These are phyloP conservation scores for Trichomalopsis sarcophagae DNA, from an alignment of 1,140 invertebrate species.

Conservation along the genomic window DNA sequence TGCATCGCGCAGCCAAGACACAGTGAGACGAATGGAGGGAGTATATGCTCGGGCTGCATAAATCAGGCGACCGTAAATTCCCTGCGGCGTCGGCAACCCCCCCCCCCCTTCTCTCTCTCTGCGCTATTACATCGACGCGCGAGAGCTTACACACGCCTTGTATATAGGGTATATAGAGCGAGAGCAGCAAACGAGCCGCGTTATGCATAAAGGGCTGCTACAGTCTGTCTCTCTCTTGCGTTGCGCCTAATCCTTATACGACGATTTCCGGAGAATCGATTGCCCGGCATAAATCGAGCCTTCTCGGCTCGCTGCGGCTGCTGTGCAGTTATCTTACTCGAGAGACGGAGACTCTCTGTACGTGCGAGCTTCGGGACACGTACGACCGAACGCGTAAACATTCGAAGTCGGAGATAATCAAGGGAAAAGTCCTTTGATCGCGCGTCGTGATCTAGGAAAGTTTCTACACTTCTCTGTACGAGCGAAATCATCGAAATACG, in stretches of 20 bases:
- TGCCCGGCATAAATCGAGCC: not conserved
- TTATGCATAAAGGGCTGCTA: not conserved
- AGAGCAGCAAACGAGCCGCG: not conserved
- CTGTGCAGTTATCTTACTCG: too few relatives aligned
- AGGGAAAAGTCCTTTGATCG: too few relatives aligned
- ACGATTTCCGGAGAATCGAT: conserved; percentile 5
- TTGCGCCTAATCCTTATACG: conserved; percentile 6
- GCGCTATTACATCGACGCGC: not conserved
- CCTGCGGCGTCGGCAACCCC: not conserved
- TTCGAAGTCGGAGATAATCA: too few relatives aligned
- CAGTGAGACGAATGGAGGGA: not conserved
- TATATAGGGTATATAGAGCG: not conserved
- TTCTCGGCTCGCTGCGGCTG: not conserved
- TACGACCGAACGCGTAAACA: too few relatives aligned
- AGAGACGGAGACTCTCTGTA: too few relatives aligned
- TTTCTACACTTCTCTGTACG: too few relatives aligned
- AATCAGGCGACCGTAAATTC: conserved; percentile 3
- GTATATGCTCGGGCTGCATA: not conserved
- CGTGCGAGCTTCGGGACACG: too few relatives aligned
- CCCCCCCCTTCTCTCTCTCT: not conserved
- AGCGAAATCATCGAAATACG: not conserved
- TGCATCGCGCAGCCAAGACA: not conserved
- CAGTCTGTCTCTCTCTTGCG: not conserved
- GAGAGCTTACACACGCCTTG: not conserved
- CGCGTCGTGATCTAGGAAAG: too few relatives aligned